phyloP scores from a whole-genome alignment of 2,113 vertebrate genomes.

The Oncorhynchus kisutch region DNA sequence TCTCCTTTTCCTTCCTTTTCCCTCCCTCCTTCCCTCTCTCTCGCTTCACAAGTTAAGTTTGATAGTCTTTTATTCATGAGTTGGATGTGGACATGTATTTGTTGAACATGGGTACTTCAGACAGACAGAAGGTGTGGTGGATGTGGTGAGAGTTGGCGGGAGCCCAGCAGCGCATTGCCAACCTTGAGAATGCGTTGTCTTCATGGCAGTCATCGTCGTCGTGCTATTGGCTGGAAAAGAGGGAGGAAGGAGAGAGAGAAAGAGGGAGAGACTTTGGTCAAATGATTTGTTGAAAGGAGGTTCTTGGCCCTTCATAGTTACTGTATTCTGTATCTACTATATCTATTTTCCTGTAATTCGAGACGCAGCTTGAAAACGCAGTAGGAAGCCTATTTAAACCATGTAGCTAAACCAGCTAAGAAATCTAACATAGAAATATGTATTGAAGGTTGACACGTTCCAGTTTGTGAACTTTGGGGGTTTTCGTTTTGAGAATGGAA shows the following conservation, averaged over 20 bases:
- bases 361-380: conserved; percentile 55
- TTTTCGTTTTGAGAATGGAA: background rate
- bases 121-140: conserved; percentile 3
- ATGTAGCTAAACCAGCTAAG: conserved; percentile 6
- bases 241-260: conserved; percentile 35
- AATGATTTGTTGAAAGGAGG: conserved; percentile 71
- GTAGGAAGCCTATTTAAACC: conserved; percentile 56
- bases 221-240: conserved; percentile 53
- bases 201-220: conserved; percentile 18
- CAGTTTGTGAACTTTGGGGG: background rate
- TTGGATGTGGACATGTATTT: conserved; percentile 19
- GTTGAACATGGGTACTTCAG: conserved; percentile 1
- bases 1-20: conserved; percentile 19
- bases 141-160: background rate
- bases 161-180: conserved; percentile 27
- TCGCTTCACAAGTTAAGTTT: background rate
- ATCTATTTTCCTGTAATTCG: conserved; percentile 72
- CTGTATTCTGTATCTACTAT: conserved; percentile 62
- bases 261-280: conserved; percentile 42
- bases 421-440: conserved; percentile 7
- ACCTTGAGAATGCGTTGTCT: conserved; percentile 54
- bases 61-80: background rate
- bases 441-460: conserved; percentile 20
- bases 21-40: conserved; percentile 23
- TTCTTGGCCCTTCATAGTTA: conserved; percentile 63